These are phyloP conservation scores for Balanococcus diminutus DNA, from an alignment of 2,888 invertebrate genomes.

Conservation along the genomic window DNA sequence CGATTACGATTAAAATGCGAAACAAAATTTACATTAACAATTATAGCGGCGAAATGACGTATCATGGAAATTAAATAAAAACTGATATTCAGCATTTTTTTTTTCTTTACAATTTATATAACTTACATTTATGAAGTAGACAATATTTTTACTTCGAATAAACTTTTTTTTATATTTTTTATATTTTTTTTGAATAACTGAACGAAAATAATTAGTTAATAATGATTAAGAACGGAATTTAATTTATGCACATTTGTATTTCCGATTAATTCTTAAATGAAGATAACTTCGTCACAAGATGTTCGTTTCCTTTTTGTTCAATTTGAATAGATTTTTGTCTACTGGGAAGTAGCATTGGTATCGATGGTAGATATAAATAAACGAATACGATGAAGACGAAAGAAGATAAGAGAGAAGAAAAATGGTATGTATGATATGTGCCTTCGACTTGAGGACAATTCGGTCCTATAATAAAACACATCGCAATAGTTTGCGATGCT, in stretches of 20 bases:
- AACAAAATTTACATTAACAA: not conserved
- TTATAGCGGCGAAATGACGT: not conserved
- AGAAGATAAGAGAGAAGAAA: not conserved
- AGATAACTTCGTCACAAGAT: not conserved
- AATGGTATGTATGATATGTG: slow-evolving; percentile 48
- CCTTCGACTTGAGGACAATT: not conserved
- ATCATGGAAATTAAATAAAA: not conserved
- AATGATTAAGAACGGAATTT: slow-evolving; percentile 1
- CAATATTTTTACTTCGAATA: not conserved
- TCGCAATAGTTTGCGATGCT: slow-evolving; percentile 43
- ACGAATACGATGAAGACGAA: slow-evolving; percentile 7
- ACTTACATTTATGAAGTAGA: slow-evolving; percentile 18
- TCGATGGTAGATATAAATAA: not conserved
- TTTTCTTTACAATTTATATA: not conserved
- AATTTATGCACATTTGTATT: not conserved
- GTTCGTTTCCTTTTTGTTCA: not conserved
- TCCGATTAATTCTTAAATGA: not conserved
- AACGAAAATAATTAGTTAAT: slow-evolving; percentile 9
- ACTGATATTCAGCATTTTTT: not conserved
- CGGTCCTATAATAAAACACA: slow-evolving; percentile 48
- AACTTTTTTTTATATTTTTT: not conserved
- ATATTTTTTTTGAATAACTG: not conserved
- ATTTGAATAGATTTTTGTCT: not conserved
- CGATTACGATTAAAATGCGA: slow-evolving; percentile 15
- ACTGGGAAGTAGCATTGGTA: not conserved